A percentile compares a stretch with the other conserved stretches of the same genome.
Evolutionary conservation across 1,140 invertebrate genomes (phyloP).

Genomic region (Heliconius himera): DNA sequence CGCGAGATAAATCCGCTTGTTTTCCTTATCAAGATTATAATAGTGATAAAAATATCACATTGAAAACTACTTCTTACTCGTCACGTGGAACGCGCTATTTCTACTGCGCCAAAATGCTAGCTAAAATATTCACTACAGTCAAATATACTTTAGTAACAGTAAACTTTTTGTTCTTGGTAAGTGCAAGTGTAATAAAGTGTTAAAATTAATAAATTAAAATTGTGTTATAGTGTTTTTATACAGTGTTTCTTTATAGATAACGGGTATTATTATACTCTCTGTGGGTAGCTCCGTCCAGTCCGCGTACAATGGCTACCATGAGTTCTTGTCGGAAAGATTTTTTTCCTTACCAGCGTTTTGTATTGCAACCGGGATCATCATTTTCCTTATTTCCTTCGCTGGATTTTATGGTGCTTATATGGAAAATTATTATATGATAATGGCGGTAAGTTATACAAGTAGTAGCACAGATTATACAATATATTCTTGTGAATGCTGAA

Average conservation of each 20-base stretch:
- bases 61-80: constrained; percentile 52
- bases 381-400: constrained; percentile 92
- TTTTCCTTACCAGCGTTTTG: constrained; percentile 87
- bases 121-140: constrained; percentile 76
- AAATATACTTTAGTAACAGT: constrained; percentile 72
- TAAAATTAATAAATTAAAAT: background rate
- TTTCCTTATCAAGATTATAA: constrained; percentile 79
- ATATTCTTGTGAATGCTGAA: background rate
- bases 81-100: constrained; percentile 49
- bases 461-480: constrained; percentile 14
- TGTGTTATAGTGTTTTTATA: constrained; percentile 25
- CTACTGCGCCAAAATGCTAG: constrained; percentile 62
- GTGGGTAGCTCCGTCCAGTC: constrained; percentile 85
- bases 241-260: constrained; percentile 82
- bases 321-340: constrained; percentile 83
- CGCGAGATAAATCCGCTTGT: constrained; percentile 73
- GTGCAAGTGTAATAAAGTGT: constrained; percentile 48
- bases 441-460: constrained; percentile 83
- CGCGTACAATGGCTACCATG: constrained; percentile 85
- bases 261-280: constrained; percentile 86
- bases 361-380: constrained; percentile 89
- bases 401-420: constrained; percentile 93
- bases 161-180: constrained; percentile 75
- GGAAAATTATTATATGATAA: constrained; percentile 91
- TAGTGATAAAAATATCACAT: constrained; percentile 75